These are phyloP conservation scores for Gadus macrocephalus DNA, from an alignment of 2,113 vertebrate species.

Conservation along the genomic window DNA sequence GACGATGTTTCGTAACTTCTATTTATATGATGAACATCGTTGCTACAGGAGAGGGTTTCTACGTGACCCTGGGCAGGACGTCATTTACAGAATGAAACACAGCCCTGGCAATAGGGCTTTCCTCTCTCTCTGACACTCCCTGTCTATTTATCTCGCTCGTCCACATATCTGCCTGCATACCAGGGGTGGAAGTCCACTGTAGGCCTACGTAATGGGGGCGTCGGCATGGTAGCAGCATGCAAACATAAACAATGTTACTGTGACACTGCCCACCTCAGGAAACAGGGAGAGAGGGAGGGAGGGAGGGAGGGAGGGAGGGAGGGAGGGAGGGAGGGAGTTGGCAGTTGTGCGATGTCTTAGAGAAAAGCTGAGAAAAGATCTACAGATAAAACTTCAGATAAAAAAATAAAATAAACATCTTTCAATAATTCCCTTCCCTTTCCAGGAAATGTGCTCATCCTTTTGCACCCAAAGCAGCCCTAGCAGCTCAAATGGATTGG, in stretches of 20 bases:
- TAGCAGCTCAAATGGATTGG: too few species aligned
- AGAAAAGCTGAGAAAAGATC: neutral
- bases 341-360: neutral
- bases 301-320: neutral
- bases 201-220: constrained; percentile 22
- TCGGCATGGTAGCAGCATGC: constrained; percentile 46
- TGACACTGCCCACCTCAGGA: neutral
- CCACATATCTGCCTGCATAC: constrained; percentile 18
- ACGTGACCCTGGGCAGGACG: neutral
- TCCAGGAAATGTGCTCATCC: too few species aligned
- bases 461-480: too few species aligned
- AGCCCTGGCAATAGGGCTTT: neutral
- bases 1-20: too few species aligned
- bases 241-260: constrained; percentile 60
- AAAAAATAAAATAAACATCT: too few species aligned
- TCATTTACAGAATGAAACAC: neutral
- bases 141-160: neutral
- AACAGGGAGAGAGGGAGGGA: neutral
- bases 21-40: too few species aligned
- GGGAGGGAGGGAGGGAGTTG: neutral
- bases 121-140: constrained; percentile 15
- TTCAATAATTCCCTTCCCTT: too few species aligned
- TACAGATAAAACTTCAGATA: neutral
- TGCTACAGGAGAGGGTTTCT: too few species aligned
- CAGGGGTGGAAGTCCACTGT: constrained; percentile 44